Evolutionary conservation across 53 echinoderm and acorn worm genomes (phyloP), one percentile per base, ranked within the genome.

Genomic region (Arbacia lixula): DNA sequence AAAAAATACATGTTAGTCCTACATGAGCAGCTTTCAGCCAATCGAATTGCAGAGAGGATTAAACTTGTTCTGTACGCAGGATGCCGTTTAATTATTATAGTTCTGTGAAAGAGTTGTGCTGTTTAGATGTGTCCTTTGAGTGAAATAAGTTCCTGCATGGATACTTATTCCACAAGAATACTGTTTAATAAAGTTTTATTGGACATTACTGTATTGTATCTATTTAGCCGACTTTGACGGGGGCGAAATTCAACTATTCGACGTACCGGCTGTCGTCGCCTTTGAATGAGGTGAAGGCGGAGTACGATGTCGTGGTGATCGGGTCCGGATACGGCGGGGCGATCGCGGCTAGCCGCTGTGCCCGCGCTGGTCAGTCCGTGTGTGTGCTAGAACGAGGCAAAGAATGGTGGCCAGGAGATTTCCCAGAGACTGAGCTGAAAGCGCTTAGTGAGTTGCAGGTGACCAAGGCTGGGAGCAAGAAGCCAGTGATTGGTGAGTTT

Each of bases 241-340:
- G n/a, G n/a, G n/a, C 29, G 4, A 75, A 52, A 24, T 53, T 53
- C 75, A 52, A 87, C 62, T 93, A 90, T 84, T 57, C 66, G 16
- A 50, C 78, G 16, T 93, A 85, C 67, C 85, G 61, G 1, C 71
- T 93, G 25, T 90, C 93, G 12, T 87, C 93, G 2, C 88, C 93
- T 16, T 51, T 85, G 22, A 60, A 84, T 27, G 88, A 88, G n/a
- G 58, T 93, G 8, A 69, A 85, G 51, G 32, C 72, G 6, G 71
- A 61, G 22, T 93, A 93, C 74, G 93, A 93, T 66, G 93, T 93
- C 80, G 88, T 93, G 53, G 85, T 93, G 29, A 85, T 93, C 29
- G 93, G 93, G 29, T 88, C 93, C 30, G 93, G 93, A 5, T 93
- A 93, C 60, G 93, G 93, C 12, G 90, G 88, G 5, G 87, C 93